These are phyloP conservation scores for Dasysyrphus tricinctus DNA, from an alignment of 2,888 invertebrate genomes.

Conservation along the genomic window DNA sequence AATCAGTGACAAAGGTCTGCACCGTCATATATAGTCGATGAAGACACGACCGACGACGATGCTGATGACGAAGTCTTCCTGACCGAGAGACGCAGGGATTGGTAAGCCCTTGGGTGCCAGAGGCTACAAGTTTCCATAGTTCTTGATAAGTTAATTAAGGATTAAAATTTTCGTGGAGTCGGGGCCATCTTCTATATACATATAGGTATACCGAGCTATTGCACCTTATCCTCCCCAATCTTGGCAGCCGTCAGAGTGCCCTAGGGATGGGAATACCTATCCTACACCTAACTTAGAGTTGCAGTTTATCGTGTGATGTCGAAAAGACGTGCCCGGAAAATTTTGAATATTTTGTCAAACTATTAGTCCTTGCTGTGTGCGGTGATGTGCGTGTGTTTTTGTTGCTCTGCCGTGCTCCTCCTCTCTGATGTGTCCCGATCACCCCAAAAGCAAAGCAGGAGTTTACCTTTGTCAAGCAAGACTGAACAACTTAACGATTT, in stretches of 20 bases:
- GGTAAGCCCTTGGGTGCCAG: slow-evolving; percentile 51
- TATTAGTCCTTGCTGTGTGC: slow-evolving; percentile 34
- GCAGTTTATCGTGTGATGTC: slow-evolving; percentile 69
- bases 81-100: slow-evolving; percentile 1
- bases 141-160: slow-evolving; percentile 78
- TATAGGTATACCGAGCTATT: slow-evolving; percentile 40
- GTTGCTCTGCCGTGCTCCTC: background rate
- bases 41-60: background rate
- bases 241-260: background rate
- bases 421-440: background rate
- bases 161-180: slow-evolving; percentile 76
- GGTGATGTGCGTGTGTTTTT: slow-evolving; percentile 25
- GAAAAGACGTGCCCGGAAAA: slow-evolving; percentile 65
- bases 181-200: slow-evolving; percentile 18
- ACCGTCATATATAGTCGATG: slow-evolving; percentile 17
- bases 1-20: slow-evolving; percentile 61
- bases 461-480: slow-evolving; percentile 74
- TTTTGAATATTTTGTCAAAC: slow-evolving; percentile 71
- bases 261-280: background rate
- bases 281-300: background rate
- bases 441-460: slow-evolving; percentile 38
- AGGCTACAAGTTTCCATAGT: slow-evolving; percentile 70
- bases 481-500: slow-evolving; percentile 74
- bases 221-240: slow-evolving; percentile 25
- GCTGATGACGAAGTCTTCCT: slow-evolving; percentile 6